Conservation (phyloP, 2,113 vertebrate species). For the Nothocercus nigrocapillus region DNA sequence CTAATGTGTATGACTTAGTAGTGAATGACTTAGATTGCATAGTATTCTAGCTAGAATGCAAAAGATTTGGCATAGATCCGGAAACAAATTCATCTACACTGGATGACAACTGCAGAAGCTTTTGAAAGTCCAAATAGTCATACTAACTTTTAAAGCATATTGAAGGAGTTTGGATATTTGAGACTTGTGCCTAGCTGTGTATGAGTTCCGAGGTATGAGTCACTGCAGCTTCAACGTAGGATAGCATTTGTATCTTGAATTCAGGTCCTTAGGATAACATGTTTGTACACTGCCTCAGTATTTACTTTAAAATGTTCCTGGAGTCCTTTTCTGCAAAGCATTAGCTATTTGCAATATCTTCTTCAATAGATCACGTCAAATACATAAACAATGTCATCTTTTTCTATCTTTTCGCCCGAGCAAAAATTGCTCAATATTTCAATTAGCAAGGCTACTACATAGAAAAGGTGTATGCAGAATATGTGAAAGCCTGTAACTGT, state of each 20-base stretch:
- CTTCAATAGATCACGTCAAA: constrained; percentile 47
- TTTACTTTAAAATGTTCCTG: constrained; percentile 45
- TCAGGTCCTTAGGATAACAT: background rate
- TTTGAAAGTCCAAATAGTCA: background rate
- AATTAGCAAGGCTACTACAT: background rate
- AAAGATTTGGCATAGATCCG: background rate
- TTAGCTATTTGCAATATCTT: constrained; percentile 46
- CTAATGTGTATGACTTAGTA: background rate
- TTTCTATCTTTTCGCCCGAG: background rate
- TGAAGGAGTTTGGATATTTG: background rate
- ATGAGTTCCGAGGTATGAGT: background rate
- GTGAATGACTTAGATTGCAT: background rate
- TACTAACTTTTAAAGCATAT: background rate
- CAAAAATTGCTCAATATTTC: background rate
- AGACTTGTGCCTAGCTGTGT: background rate
- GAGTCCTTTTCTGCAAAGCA: constrained; percentile 32
- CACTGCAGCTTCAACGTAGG: background rate
- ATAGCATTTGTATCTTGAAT: constrained; percentile 42
- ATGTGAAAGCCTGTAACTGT: background rate
- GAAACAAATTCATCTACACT: background rate
- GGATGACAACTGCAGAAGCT: background rate
- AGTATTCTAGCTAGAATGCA: background rate
- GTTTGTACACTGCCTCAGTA: background rate
- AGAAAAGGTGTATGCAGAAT: background rate
- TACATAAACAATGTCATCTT: background rate